phyloP scores from a whole-genome alignment of 1,140 invertebrate species.

The Eueides isabella region DNA sequence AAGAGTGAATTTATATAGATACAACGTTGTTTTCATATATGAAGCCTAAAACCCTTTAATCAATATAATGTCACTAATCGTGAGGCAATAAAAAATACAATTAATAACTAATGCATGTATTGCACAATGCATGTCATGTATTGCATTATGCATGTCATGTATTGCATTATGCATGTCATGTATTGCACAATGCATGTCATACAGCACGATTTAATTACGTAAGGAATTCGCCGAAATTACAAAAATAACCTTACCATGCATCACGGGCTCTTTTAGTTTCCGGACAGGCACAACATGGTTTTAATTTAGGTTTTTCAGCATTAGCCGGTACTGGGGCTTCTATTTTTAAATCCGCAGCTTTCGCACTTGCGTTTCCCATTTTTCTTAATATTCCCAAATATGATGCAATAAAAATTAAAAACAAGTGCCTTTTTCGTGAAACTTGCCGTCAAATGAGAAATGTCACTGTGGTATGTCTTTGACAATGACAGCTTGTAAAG shows the following conservation, averaged over 20 bases:
- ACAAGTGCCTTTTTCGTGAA: neutral
- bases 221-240: slow-evolving; percentile 26
- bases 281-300: slow-evolving; percentile 98
- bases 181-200: neutral
- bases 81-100: no score
- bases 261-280: slow-evolving; percentile 96
- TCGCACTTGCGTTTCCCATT: slow-evolving; percentile 75
- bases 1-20: neutral
- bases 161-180: neutral
- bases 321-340: slow-evolving; percentile 55
- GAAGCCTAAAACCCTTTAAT: neutral
- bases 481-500: slow-evolving; percentile 2
- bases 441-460: neutral
- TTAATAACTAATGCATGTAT: no score
- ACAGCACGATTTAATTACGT: slow-evolving; percentile 13
- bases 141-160: no score
- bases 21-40: neutral
- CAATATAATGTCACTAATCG: neutral
- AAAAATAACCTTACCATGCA: slow-evolving; percentile 88
- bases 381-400: slow-evolving; percentile 35
- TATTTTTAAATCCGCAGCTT: slow-evolving; percentile 65
- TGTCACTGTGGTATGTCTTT: neutral
- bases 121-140: no score
- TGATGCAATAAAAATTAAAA: slow-evolving; percentile 45
- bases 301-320: slow-evolving; percentile 87